Base-by-base conservation (phyloP, 2,888 invertebrate genomes). In the Lasius fuliginosus region DNA sequence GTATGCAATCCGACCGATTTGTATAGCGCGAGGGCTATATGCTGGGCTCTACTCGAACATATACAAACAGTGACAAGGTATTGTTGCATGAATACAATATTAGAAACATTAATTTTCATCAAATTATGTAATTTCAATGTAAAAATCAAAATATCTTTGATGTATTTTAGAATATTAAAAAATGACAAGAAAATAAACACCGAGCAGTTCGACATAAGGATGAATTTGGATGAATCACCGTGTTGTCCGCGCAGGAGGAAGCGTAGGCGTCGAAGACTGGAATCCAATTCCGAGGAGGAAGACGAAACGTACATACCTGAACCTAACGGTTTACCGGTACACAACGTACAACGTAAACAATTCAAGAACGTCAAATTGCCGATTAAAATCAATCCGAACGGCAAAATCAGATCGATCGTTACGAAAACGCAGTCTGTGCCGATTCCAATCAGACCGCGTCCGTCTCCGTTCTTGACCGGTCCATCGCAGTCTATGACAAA, bases 31-130 rank as follows among this genome's bases (percentile, higher is more conserved):
- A 96, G 97, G 49, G 97, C 97, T n/a, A 95, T 96, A 49, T 97
- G 97, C 92, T 97, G 97, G 96, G 97, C 97, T 58, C 95, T 97
- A 11, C 95, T 97, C 86, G 96, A 97, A 84, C 97, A 96, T 93
- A 88, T 95, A 23, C 91, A 94, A 85, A 93, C 92, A 36, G 92
- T 94, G 9, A 92, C 92, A 36, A 93, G 93, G 94, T 94, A 91
- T 46, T 46, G 12, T 36, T 27, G 1, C 27, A 46, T 36, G 8
- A 36, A 68, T 33, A 15, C 12, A 40, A 77, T 69, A 6, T 40
- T 40, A 68, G 15, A 36, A 67, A 12, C 12, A 65, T 36, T 4
- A 27, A 65, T 76, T 27, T 53, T 49, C 1, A 40, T 30, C 23
- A 23, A 64, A 30, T 73, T 60, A n/a, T 60, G 56, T 64, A 15